Base-by-base conservation (phyloP, 2,888 invertebrate genomes). In the Macrosiphum euphorbiae region DNA sequence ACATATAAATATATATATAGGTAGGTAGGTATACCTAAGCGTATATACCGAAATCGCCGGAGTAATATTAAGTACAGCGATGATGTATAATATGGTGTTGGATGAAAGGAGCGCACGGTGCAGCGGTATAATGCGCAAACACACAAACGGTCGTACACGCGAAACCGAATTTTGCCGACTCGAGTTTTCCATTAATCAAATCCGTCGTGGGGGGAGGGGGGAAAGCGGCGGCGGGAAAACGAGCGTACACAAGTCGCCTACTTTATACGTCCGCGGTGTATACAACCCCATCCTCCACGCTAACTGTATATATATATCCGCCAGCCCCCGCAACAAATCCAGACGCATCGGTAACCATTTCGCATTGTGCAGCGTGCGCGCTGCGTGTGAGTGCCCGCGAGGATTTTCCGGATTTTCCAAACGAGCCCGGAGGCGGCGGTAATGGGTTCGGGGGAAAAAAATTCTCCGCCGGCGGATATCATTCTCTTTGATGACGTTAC, bases 131-230 rank as follows among this genome's bases (percentile, higher is more conserved):
- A 67, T n/a, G 3, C n/a, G 24, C 78, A 55, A 55, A 78, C 78
- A 20, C 78, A 35, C 78, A 35, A 78, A 35, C 35, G 78, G 3
- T 44, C 20, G 35, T 41, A 24, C 20, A 78, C 47, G 47, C 58
- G 55, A 86, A 86, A 86, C 86, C 58, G 91, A 86, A 91, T 91
- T 91, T 58, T 20, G 91, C 91, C 91, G 91, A 91, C 91, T 91
- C n/a, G 91, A 35, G 58, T 91, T 85, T 91, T 85, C 91, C 86
- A 91, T 91, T 91, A 91, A 91, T 91, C 91, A 91, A 91, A 91
- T 86, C 58, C 24, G 20, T 7, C 55, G 55, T 35, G 35, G 35
- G 55, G 13, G 5, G 85, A 86, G 67, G 3, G 90, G 44, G 44
- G 35, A 52, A 86, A 91, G 58, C 55, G 55, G 91, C 85, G 91